A percentile compares a stretch with the other conserved stretches of the same genome.
phyloP scores from a whole-genome alignment of 2,888 invertebrate genomes.

The Anthophora plumipes region DNA sequence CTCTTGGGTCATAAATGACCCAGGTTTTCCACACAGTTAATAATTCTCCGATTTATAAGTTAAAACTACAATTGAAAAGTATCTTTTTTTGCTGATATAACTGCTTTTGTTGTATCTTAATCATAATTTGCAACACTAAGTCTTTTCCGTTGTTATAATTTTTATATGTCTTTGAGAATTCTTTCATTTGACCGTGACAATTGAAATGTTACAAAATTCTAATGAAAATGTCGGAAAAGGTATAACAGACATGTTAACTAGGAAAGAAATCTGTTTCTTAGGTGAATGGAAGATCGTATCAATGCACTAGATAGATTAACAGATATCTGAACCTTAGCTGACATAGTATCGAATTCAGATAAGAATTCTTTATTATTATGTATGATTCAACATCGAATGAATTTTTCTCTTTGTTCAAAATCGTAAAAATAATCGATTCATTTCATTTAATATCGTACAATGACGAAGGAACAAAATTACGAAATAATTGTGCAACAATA shows the following conservation, averaged over 20 bases:
- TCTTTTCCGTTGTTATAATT: too few relatives aligned
- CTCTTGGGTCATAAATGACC: too few relatives aligned
- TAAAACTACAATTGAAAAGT: too few relatives aligned
- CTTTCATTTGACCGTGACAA: too few relatives aligned
- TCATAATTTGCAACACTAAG: too few relatives aligned
- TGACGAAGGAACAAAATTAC: neutral
- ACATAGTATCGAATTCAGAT: constrained; percentile 20
- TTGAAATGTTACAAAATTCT: neutral
- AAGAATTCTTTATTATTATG: neutral
- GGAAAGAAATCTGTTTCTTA: neutral
- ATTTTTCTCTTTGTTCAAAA: neutral
- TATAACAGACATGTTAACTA: neutral
- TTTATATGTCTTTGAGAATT: too few relatives aligned
- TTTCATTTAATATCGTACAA: neutral
- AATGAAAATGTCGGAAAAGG: neutral
- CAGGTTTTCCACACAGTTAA: too few relatives aligned
- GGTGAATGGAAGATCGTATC: neutral
- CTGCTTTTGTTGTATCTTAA: too few relatives aligned
- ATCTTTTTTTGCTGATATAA: too few relatives aligned
- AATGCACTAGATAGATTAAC: constrained; percentile 22
- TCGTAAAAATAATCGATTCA: too few relatives aligned
- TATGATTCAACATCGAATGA: neutral
- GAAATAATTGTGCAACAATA: constrained; percentile 4
- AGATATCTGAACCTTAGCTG: constrained; percentile 5
- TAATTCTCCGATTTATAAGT: too few relatives aligned